Evolutionary conservation across 2,797 vertebrate genomes (phyloP).

Genomic region (Pyrocephalus nanus): DNA sequence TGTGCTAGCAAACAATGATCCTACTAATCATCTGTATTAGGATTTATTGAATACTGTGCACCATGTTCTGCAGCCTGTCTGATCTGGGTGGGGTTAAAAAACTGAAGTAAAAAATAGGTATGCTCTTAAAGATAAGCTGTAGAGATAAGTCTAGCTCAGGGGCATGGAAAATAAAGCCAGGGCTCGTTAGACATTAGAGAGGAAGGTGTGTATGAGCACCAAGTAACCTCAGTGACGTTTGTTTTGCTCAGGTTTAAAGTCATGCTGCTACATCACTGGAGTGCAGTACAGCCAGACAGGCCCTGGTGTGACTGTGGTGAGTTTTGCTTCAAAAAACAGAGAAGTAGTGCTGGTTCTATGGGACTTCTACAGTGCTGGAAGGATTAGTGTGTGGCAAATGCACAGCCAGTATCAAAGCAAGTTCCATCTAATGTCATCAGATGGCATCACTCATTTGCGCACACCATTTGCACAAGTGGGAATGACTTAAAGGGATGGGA

Average conservation of each 20-base stretch:
- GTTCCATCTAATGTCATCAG: not conserved
- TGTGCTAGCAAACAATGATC: not conserved
- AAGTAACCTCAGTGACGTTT: not conserved
- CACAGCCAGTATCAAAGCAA: not conserved
- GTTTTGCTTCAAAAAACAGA: not conserved
- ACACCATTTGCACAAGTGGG: fast-evolving
- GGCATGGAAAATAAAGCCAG: not conserved
- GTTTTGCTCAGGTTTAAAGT: not conserved
- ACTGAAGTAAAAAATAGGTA: not conserved
- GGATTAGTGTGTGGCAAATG: not conserved
- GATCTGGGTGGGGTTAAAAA: not conserved
- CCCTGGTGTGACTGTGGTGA: not conserved
- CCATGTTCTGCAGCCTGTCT: not conserved
- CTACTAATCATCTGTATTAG: not conserved
- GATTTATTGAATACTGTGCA: not conserved
- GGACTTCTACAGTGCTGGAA: not conserved
- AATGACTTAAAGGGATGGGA: not conserved
- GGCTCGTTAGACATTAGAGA: not conserved
- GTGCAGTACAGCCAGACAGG: not conserved
- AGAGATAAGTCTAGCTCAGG: not conserved
- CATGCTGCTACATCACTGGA: not conserved
- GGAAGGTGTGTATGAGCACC: not conserved
- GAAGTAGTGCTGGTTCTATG: not conserved
- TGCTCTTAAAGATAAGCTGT: not conserved
- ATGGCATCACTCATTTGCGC: not conserved